Evolutionary conservation across 2,888 invertebrate genomes (phyloP).

Genomic region (Neocrepidodera transversa): DNA sequence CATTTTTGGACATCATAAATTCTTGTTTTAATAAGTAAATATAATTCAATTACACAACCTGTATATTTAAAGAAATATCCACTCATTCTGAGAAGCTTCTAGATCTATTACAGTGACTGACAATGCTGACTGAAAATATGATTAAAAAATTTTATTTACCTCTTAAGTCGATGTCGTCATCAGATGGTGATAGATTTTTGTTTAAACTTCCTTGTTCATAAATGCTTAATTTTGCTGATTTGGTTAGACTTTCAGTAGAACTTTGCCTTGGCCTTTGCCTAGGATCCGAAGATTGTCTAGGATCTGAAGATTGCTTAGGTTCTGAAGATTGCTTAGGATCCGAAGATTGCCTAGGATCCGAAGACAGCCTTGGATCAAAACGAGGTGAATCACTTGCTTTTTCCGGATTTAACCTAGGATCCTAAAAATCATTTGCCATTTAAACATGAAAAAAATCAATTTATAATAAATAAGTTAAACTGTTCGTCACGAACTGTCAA

Average conservation of each 20-base stretch:
- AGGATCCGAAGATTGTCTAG: neutral
- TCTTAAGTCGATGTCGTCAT: conserved; percentile 70
- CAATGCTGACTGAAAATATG: no score
- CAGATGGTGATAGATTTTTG: conserved; percentile 60
- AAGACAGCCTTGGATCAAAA: neutral
- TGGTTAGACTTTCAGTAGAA: conserved; percentile 45
- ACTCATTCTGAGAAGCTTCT: no score
- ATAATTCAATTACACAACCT: no score
- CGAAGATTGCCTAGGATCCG: conserved; percentile 33
- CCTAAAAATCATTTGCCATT: no score
- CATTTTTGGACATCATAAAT: no score
- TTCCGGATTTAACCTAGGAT: conserved; percentile 26
- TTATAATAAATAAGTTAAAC: no score
- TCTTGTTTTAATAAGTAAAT: no score
- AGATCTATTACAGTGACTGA: no score
- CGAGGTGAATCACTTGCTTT: neutral
- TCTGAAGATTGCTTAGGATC: no score
- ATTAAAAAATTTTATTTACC: conserved; percentile 31
- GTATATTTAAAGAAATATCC: no score
- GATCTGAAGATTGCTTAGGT: no score
- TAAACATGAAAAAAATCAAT: no score
- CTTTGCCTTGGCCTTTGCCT: conserved; percentile 40
- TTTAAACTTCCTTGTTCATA: conserved; percentile 69
- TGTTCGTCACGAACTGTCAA: neutral
- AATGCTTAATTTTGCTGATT: conserved; percentile 63